Percentiles rank a stretch among this genome's conserved stretches.
phyloP scores from a whole-genome alignment of 2,797 vertebrate species.

The Amblyraja radiata region DNA sequence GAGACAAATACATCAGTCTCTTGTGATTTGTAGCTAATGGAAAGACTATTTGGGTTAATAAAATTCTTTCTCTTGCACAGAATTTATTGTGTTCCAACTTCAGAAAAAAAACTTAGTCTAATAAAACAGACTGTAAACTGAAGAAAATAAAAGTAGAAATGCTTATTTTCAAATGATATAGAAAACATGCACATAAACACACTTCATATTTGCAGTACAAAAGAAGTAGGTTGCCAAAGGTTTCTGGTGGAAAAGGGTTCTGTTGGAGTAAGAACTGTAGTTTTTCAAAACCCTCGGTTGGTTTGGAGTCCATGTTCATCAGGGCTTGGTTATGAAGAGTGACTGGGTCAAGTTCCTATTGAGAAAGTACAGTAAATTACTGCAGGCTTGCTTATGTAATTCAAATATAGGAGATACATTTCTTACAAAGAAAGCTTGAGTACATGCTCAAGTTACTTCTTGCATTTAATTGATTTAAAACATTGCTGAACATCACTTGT shows the following conservation, averaged over 20 bases:
- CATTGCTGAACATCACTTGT: background rate
- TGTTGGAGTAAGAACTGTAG: conserved; percentile 88
- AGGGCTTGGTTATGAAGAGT: conserved; percentile 92
- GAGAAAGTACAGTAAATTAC: background rate
- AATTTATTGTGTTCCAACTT: background rate
- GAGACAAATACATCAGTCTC: too few relatives aligned
- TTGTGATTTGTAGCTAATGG: too few relatives aligned
- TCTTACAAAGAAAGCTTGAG: background rate
- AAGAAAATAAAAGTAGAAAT: background rate
- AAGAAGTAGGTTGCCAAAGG: conserved; percentile 85
- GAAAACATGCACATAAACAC: conserved; percentile 35
- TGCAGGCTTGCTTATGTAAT: background rate
- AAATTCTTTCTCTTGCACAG: background rate
- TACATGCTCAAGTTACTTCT: background rate
- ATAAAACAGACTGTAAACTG: background rate
- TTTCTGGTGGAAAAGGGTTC: conserved; percentile 84
- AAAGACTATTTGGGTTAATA: background rate
- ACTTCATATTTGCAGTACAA: conserved; percentile 91
- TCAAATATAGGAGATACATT: background rate
- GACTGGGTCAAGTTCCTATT: conserved; percentile 80
- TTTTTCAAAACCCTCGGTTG: conserved; percentile 88
- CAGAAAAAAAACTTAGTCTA: background rate
- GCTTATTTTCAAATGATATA: background rate
- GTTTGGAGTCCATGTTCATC: conserved; percentile 84
- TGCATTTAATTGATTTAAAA: background rate